phyloP scores from a whole-genome alignment of 2,113 vertebrate species.

The Equus przewalskii region DNA sequence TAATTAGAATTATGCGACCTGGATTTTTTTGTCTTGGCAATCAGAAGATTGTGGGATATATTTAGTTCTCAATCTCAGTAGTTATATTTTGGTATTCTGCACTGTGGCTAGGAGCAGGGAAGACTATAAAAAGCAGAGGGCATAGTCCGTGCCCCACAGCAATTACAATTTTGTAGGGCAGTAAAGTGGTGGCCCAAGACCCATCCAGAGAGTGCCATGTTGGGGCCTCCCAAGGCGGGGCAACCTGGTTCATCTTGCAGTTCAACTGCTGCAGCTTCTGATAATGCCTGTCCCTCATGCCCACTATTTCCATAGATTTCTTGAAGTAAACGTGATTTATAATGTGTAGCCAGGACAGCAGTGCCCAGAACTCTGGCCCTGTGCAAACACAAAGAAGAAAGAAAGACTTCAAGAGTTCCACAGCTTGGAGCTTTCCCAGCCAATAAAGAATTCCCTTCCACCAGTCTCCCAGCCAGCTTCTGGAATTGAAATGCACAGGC shows the following conservation, averaged over 20 bases:
- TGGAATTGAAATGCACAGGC: neutral
- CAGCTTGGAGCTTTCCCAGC: neutral
- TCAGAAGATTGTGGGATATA: neutral
- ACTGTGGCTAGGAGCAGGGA: neutral
- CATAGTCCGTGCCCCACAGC: neutral
- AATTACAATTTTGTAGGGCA: neutral
- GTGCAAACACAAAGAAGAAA: neutral
- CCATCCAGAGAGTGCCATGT: neutral
- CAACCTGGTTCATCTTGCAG: neutral
- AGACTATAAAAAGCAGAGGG: neutral
- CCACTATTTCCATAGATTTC: neutral
- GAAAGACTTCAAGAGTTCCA: neutral
- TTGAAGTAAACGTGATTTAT: neutral
- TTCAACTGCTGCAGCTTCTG: too few relatives aligned
- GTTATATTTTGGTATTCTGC: neutral
- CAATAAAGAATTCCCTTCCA: neutral
- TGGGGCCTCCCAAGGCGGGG: neutral
- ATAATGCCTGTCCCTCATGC: neutral
- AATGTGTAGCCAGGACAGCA: too few relatives aligned
- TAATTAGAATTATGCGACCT: neutral
- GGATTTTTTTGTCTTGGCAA: constrained; percentile 32
- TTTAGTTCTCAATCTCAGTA: neutral
- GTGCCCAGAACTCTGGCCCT: neutral
- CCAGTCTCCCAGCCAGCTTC: neutral
- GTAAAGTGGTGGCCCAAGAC: neutral